A percentile compares a stretch with the other conserved stretches of the same genome.
These are phyloP conservation scores for Rostratula benghalensis DNA, from an alignment of 2,113 vertebrate genomes.

Conservation along the genomic window DNA sequence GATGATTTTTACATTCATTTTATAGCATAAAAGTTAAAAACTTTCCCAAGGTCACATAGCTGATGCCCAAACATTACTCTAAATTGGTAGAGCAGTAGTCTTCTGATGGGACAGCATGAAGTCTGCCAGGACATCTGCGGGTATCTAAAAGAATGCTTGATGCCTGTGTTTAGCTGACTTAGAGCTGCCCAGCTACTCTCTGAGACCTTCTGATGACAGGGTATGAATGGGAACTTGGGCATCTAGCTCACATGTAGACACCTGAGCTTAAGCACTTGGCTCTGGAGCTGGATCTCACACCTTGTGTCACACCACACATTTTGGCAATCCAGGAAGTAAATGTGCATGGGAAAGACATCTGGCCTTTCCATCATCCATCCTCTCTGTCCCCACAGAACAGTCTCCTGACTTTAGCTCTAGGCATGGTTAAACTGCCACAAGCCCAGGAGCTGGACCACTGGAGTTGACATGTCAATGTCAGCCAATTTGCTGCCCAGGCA, in stretches of 20 bases:
- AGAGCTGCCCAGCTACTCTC: not conserved
- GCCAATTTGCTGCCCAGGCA: not conserved
- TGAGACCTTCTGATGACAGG: not conserved
- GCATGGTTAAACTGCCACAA: not conserved
- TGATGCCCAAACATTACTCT: not conserved
- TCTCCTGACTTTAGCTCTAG: not conserved
- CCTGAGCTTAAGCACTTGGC: not conserved
- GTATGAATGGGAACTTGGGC: not conserved
- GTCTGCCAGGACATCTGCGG: not conserved
- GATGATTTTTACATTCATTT: not conserved
- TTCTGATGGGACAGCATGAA: not conserved
- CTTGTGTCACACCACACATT: rapidly evolving
- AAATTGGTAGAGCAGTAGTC: not conserved
- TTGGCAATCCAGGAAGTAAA: not conserved
- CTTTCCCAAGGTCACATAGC: not conserved
- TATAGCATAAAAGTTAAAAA: not conserved
- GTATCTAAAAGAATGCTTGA: not conserved
- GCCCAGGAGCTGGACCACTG: not conserved
- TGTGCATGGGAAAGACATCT: not conserved
- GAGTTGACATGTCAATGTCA: not conserved
- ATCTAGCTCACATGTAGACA: rapidly evolving
- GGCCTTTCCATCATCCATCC: not conserved
- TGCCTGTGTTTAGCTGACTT: not conserved
- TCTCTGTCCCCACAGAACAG: not conserved
- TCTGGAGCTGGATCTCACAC: not conserved